Evolutionary conservation across 2,113 vertebrate species (phyloP), one percentile per base, ranked within the genome.

Genomic region (Halichoerus grypus): DNA sequence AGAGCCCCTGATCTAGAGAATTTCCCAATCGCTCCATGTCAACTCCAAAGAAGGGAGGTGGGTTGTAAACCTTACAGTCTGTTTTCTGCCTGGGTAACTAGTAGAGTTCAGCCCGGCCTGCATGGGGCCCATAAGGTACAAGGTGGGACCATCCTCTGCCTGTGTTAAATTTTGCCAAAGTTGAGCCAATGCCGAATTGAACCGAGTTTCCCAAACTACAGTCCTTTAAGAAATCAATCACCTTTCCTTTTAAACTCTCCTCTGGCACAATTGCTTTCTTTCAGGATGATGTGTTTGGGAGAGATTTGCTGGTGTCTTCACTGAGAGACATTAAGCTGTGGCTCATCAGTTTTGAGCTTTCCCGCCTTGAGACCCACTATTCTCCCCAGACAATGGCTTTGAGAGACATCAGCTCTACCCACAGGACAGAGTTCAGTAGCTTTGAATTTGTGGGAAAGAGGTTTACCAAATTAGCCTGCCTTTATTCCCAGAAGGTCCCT

Each of bases 61-160:
- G 11, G 7, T 39, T 39, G 13, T 12, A 5, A 84, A 26, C 28
- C 7, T 65, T 8, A 28, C 2, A 28, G 76, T 91, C 7, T 46
- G 0, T 9, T 72, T 85, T 42, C 14, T 33, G 15, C 21, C 76
- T 36, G 1, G 0, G 0, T 36, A 21, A n/a, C 12, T 53, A 49
- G 9, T 0, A 80, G 24, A 46, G 39, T 4, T 74, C 3, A 15
- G 5, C 11, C 8, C 69, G 33, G 18, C 16, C 28, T 53, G 21
- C 39, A 5, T 2, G 2, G 15, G 21, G 36, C 79, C 16, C 18
- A 11, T 18, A 28, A 72, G 10, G 14, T 49, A 18, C 21, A 53
- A 69, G 6, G 26, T 42, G 28, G 46, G 9, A n/a, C 9, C 3
- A 7, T 67, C 21, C 55, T 80, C 26, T 24, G 28, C 19, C 24